Percentiles rank a stretch among this genome's conserved stretches.
Conservation (phyloP, 2,113 vertebrate genomes). For the Cynopterus brachyotis region DNA sequence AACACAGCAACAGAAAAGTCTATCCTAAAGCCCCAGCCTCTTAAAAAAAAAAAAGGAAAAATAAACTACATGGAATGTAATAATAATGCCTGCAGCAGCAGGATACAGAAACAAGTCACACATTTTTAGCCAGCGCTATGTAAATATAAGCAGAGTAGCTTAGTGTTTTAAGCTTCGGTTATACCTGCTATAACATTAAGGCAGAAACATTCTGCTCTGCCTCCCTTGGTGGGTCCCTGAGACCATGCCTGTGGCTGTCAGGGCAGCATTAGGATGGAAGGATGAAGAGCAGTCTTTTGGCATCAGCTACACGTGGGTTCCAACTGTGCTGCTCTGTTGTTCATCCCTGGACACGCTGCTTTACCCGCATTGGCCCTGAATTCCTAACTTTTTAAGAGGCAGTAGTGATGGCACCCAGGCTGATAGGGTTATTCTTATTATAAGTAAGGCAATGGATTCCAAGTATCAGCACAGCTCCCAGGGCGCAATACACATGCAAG, state of each 20-base stretch:
- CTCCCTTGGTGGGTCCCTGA: not conserved
- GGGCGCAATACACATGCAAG: not conserved
- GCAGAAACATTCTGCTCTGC: not conserved
- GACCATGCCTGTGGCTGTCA: fast-evolving
- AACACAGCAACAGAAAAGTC: not conserved
- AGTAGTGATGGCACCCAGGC: not conserved
- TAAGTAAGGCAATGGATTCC: not conserved
- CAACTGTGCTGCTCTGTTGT: not conserved
- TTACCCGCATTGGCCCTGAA: not conserved
- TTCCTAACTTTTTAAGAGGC: not conserved
- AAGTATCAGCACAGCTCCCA: not conserved
- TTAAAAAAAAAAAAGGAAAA: not conserved
- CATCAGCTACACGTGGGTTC: not conserved
- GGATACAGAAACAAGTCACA: not conserved
- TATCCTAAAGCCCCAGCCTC: not conserved
- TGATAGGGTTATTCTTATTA: not conserved
- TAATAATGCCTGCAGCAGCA: not conserved
- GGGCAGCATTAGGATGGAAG: fast-evolving
- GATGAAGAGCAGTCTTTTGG: not conserved
- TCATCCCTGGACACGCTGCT: not conserved
- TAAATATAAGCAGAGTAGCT: not conserved
- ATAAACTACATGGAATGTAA: not conserved
- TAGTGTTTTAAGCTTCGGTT: not conserved
- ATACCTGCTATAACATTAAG: not conserved
- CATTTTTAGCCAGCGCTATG: not conserved